Base-by-base conservation (phyloP, 2,797 vertebrate genomes). In the Sciurus vulgaris region DNA sequence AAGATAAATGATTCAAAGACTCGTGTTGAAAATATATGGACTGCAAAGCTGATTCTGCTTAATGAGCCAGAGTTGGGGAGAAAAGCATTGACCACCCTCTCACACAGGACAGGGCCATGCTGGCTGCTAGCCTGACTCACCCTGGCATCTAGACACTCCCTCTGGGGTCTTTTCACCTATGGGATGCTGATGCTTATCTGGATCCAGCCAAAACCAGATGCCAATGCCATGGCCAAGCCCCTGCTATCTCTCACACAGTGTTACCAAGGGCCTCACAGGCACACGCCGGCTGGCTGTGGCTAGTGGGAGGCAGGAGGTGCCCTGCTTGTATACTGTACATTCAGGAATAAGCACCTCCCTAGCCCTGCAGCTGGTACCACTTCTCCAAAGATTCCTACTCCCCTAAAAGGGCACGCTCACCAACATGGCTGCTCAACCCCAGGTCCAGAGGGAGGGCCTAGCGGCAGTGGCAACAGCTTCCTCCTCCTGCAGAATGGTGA, bases 1-100 rank as follows among this genome's bases (percentile, higher is more conserved):
- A 94, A 97, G 95, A 97, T 87, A 97, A 96, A 97, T 74, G 79
- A 97, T 91, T 97, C 91, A 96, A 59, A 91, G 95, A 61, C 73
- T 95, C 8, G 9, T 6, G 67, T 13, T 78, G 84, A 76, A 61
- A 91, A 84, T 73, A 96, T 10, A 93, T 26, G 65, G 85, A 14
- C 88, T 20, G 94, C 0, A 63, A 83, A 96, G 94, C n/a, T 54
- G 63, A 33, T 30, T 78, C 69, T 54, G 56, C 92, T 61, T 61
- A 61, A 47, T 51, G 89, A 96, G 67, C 93, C 65, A 13, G 15
- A 26, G 12, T 3, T 30, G 73, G 93, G 82, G 90, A 51, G 84
- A 79, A 54, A 51, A 12, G 26, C 5, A 2, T 47, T 0, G 3
- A 41, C 86, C 26, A 20, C 14, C 11, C 56, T 51, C 61, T 35